Conservation (phyloP, 64 coral and sea anemone genomes). For the Montipora foliosa region DNA sequence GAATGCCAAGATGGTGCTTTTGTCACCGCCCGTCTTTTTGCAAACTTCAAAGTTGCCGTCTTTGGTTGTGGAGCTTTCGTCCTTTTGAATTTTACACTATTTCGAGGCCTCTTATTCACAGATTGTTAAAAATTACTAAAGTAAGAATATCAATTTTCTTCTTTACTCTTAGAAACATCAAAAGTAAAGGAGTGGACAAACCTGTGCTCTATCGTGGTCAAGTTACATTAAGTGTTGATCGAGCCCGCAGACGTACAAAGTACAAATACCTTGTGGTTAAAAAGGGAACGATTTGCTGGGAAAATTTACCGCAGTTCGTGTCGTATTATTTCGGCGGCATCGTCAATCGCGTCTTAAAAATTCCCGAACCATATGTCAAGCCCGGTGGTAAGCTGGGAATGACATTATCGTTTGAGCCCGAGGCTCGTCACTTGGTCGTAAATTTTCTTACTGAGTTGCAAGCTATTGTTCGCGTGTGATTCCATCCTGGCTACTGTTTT, state of each 20-base stretch:
- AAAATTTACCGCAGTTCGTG: not conserved
- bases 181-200: conserved; percentile 6
- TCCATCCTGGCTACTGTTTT: no score
- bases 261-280: conserved; percentile 32
- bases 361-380: not conserved
- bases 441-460: no score
- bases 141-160: not conserved
- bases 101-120: no score
- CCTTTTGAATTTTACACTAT: no score
- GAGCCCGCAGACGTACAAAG: not conserved
- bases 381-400: not conserved
- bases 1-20: no score
- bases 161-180: not conserved
- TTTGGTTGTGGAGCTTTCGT: no score
- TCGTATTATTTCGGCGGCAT: not conserved
- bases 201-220: conserved; percentile 21
- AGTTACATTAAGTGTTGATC: conserved; percentile 12
- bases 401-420: no score
- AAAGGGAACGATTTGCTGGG: not conserved
- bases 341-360: not conserved
- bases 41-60: no score
- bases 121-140: no score
- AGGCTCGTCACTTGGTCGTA: not conserved
- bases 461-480: no score
- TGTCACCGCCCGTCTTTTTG: no score